Evolutionary conservation across 2,888 invertebrate genomes (phyloP), one percentile per base, ranked within the genome.

Genomic region (Luperina nickerlii): DNA sequence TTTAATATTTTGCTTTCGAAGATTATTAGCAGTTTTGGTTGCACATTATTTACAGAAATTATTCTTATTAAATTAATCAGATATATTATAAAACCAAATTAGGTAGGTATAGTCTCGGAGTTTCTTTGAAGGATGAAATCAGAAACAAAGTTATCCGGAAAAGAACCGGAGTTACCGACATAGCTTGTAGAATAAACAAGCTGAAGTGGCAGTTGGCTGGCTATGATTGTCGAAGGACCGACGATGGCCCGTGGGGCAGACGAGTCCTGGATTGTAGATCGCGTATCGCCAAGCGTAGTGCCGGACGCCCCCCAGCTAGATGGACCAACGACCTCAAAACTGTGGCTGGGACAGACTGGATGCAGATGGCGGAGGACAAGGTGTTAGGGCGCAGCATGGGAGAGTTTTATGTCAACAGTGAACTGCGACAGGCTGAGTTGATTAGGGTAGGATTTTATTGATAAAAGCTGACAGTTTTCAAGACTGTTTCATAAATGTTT

Each of bases 1-100:
- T 87, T 87, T 82, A 74, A 81, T 91, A 90, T 92, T 80, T 69
- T 60, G 51, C 51, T 74, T 65, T 27, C 27, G 27, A 65, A 27
- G 60, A 65, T 62, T 79, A 73, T 80, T 51, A 65, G 51, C 51
- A 69, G 48, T 69, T 79, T 57, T 68, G 13, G 24, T 69, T 81
- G 38, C 13, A 51, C 7, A 20, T n/a, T 45, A 27, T 45, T 20
- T 9, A 6, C 18, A 6, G 45, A 15, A 54, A 45, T 27, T 13
- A 27, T 63, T 76, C 4, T 27, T 51, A 51, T 24, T 69, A 69
- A 69, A 24, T 51, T 51, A 2, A 69, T 24, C 13, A 32, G 24
- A 24, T 32, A 51, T 51, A 51, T 51, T 69, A 51, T 20, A 69
- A 51, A 27, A 45, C 11, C 27, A 27, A 11, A 27, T 48, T 27